Evolutionary conservation across 2,113 vertebrate genomes (phyloP).

Genomic region (Hippocampus guttulatus): DNA sequence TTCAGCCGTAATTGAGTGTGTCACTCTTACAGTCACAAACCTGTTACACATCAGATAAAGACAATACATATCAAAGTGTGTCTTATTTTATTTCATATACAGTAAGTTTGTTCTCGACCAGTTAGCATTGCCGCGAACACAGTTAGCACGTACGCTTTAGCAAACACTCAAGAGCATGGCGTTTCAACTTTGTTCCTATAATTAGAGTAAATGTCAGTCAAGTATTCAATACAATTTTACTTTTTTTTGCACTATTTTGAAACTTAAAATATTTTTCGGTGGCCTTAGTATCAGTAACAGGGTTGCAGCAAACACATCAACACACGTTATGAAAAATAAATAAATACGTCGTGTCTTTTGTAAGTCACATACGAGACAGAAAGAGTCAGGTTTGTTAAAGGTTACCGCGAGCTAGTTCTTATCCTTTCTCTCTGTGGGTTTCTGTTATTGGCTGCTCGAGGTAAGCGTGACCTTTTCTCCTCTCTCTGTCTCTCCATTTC

Average conservation of each 20-base stretch:
- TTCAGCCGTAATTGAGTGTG: too few relatives aligned
- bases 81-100: too few relatives aligned
- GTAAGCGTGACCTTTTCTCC: slow-evolving; percentile 63
- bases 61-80: too few relatives aligned
- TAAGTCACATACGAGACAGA: slow-evolving; percentile 40
- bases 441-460: slow-evolving; percentile 59
- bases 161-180: too few relatives aligned
- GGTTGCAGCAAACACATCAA: neutral
- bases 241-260: neutral
- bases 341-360: neutral
- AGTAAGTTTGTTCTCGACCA: too few relatives aligned
- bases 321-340: neutral
- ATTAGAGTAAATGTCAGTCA: too few relatives aligned
- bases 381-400: slow-evolving; percentile 61
- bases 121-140: too few relatives aligned
- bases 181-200: too few relatives aligned
- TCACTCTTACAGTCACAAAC: too few relatives aligned
- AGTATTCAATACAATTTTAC: too few relatives aligned
- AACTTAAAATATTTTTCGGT: neutral
- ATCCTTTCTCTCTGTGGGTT: slow-evolving; percentile 40
- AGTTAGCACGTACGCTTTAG: too few relatives aligned
- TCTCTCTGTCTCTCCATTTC: neutral
- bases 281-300: neutral
- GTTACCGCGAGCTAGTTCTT: slow-evolving; percentile 50
- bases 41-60: too few relatives aligned